Evolutionary conservation across 2,113 vertebrate species (phyloP), one percentile per base, ranked within the genome.

Genomic region (Brachypodius melanocephalos): DNA sequence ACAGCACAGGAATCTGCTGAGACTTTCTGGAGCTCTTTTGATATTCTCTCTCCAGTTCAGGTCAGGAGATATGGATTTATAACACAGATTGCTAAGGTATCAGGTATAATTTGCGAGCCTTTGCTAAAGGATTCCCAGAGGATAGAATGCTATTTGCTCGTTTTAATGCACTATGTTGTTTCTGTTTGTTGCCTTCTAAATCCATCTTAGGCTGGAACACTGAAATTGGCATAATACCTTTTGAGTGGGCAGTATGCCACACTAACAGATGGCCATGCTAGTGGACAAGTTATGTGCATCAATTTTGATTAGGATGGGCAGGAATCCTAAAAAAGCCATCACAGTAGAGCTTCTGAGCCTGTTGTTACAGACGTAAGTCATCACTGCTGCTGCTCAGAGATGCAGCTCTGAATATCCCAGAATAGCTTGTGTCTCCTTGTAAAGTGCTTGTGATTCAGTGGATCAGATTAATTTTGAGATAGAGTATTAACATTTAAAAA

Each of bases 291-390:
- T 94, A 40, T 49, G 16, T 83, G 61, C 89, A 87, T 94, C 84
- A 76, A 69, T 96, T 97, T 94, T 92, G 95, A 93, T 97, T 92
- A 93, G 15, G 19, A 57, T 77, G 78, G 85, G 72, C 57, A 94
- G 67, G 51, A 94, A 90, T 96, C 52, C 79, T 96, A 55, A 95
- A 96, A 62, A 51, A 85, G 20, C n/a, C 89, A 40, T 92, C n/a
- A 28, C 12, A 14, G 17, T 42, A 51, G 88, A 90, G 40, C 25
- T 95, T 88, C 85, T 79, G 68, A 96, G 69, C 38, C 48, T 32
- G 19, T 85, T 74, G 63, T 91, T 93, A 76, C 25, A 90, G 19
- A 28, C 79, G 34, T 73, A 89, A 96, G 85, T 65, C 66, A 83
- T 66, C 62, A 40, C 34, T 78, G 55, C 51, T 90, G 28, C 40